phyloP scores from a whole-genome alignment of 2,888 invertebrate species.

The Brachypalpus laphriformis region DNA sequence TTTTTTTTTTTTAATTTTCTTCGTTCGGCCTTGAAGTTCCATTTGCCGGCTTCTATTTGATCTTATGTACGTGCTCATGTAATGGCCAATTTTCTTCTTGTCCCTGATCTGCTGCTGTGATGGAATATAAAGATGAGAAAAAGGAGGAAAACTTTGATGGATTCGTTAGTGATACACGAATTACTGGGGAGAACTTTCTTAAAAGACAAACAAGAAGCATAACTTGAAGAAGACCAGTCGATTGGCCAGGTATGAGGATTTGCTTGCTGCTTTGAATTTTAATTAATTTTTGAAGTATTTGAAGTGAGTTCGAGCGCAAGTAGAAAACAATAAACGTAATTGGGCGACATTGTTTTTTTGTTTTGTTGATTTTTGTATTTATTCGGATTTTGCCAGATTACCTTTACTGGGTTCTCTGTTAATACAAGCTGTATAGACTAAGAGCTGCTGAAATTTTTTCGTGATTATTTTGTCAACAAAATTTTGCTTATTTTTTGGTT shows the following conservation, averaged over 20 bases:
- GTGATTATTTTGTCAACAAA: too few species aligned
- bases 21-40: constrained; percentile 19
- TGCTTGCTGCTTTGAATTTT: constrained; percentile 9
- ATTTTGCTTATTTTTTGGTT: too few species aligned
- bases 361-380: not conserved
- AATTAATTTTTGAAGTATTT: constrained; percentile 45
- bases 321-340: constrained; percentile 53
- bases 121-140: not conserved
- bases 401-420: too few species aligned
- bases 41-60: constrained; percentile 59
- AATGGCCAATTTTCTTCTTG: constrained; percentile 40
- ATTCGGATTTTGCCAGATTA: too few species aligned
- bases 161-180: constrained; percentile 37
- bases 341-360: constrained; percentile 9
- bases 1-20: constrained; percentile 3
- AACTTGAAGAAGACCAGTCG: not conserved
- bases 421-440: too few species aligned
- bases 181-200: not conserved
- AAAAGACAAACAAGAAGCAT: constrained; percentile 8
- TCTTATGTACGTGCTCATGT: constrained; percentile 40
- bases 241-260: not conserved
- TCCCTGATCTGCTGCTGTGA: not conserved
- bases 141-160: constrained; percentile 21
- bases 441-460: too few species aligned
- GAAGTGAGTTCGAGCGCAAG: constrained; percentile 28